These are phyloP conservation scores for Drosophila saltans DNA, from an alignment of 1,140 invertebrate genomes.

Conservation along the genomic window DNA sequence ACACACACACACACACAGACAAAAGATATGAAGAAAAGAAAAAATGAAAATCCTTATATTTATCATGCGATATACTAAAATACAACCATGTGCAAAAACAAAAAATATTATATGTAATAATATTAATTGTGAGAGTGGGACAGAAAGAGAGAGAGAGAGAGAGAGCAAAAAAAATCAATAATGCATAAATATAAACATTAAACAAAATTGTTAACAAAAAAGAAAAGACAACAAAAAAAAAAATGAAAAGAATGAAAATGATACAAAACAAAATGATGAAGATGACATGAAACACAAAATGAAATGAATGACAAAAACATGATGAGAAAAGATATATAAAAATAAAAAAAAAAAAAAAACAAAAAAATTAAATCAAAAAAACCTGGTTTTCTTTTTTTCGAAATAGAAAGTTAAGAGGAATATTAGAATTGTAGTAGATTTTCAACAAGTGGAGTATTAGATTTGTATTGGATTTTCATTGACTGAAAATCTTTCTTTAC, in stretches of 20 bases:
- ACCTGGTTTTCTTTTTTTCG: slow-evolving; percentile 2
- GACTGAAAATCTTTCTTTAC: too few species aligned
- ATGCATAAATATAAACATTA: slow-evolving; percentile 55
- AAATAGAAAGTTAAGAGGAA: too few species aligned
- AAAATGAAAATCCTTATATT: slow-evolving; percentile 45
- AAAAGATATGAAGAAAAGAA: slow-evolving; percentile 8
- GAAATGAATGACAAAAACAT: slow-evolving; percentile 59
- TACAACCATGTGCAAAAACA: slow-evolving; percentile 29
- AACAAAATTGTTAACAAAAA: slow-evolving; percentile 75
- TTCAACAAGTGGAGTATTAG: too few species aligned
- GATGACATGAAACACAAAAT: slow-evolving; percentile 51
- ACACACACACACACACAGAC: slow-evolving; percentile 35
- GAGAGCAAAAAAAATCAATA: slow-evolving; percentile 59
- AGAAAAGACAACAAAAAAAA: slow-evolving; percentile 33
- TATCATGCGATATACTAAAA: slow-evolving; percentile 41
- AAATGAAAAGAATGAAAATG: slow-evolving; percentile 2
- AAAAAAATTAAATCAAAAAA: slow-evolving; percentile 47
- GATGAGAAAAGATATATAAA: slow-evolving; percentile 67
- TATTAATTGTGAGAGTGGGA: slow-evolving; percentile 4
- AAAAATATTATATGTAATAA: slow-evolving; percentile 15
- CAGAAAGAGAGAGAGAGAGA: background rate
- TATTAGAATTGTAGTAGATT: too few species aligned
- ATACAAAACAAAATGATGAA: slow-evolving; percentile 43
- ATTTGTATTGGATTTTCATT: too few species aligned
- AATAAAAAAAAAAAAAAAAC: slow-evolving; percentile 57